Conservation (phyloP, 1,140 invertebrate genomes). For the Copidosoma floridanum region DNA sequence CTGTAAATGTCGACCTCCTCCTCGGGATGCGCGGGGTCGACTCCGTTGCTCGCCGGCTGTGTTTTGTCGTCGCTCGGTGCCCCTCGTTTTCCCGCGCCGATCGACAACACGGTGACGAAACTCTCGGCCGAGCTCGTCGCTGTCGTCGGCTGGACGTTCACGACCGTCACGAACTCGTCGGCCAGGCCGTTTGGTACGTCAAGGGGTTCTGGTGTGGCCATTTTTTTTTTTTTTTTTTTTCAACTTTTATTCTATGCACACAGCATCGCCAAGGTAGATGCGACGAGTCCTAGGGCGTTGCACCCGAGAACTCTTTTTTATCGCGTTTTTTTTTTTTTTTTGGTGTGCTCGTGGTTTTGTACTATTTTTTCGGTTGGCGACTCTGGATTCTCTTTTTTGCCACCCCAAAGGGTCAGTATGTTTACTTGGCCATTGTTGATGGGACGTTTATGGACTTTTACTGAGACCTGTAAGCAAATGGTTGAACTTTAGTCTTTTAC, state of each 20-base stretch:
- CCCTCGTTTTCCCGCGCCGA: constrained; percentile 45
- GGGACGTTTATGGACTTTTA: too few species aligned
- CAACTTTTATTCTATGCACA: too few species aligned
- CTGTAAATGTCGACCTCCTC: constrained; percentile 79
- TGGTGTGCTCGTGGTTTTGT: too few species aligned
- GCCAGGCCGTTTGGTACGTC: background rate
- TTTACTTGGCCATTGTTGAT: too few species aligned
- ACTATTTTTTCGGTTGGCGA: too few species aligned
- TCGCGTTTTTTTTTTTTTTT: too few species aligned
- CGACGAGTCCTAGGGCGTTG: background rate
- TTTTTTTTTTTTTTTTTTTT: background rate
- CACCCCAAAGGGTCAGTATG: too few species aligned
- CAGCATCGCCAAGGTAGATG: too few species aligned
- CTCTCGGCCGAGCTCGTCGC: constrained; percentile 41
- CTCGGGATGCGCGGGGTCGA: constrained; percentile 46
- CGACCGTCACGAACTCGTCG: constrained; percentile 68
- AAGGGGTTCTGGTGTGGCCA: background rate
- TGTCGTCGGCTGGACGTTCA: constrained; percentile 56
- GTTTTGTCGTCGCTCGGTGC: constrained; percentile 30
- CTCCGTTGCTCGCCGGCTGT: constrained; percentile 40
- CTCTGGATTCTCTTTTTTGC: too few species aligned
- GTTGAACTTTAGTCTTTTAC: too few species aligned
- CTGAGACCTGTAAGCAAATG: too few species aligned
- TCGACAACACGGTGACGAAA: constrained; percentile 57
- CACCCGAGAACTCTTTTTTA: background rate